Conservation (phyloP, 2,113 vertebrate species). For the Dryoscopus gambensis region DNA sequence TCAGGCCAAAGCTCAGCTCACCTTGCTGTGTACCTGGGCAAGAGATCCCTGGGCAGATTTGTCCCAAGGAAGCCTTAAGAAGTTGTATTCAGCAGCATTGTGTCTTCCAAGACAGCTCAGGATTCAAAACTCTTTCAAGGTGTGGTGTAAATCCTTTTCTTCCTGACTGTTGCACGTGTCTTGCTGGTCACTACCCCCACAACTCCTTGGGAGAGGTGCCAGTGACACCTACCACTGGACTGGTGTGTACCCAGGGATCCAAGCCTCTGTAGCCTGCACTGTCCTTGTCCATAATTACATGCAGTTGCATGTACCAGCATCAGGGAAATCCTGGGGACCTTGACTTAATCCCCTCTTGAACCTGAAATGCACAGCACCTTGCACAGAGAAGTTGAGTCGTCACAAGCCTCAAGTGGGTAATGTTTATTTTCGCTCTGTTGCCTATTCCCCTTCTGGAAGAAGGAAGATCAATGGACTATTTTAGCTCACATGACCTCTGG, state of each 20-base stretch:
- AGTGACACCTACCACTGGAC: fast-evolving
- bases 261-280: neutral
- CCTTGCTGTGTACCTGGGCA: neutral
- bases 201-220: neutral
- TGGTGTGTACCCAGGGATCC: neutral
- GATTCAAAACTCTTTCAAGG: neutral
- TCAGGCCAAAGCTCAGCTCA: neutral
- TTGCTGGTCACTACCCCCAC: neutral
- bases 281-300: neutral
- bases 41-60: neutral
- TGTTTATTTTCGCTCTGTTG: conserved; percentile 26
- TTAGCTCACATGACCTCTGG: conserved; percentile 58
- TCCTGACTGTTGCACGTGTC: fast-evolving
- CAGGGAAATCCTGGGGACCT: neutral
- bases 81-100: neutral
- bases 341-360: neutral
- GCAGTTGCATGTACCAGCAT: neutral
- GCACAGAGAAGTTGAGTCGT: neutral
- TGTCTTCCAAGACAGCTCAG: neutral
- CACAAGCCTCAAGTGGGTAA: neutral
- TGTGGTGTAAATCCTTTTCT: neutral
- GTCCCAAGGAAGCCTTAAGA: fast-evolving
- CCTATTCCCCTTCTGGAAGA: neutral
- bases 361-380: neutral
- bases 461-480: conserved; percentile 62